A percentile compares a stretch with the other conserved stretches of the same genome.
These are phyloP conservation scores for Macrophya alboannulata DNA, from an alignment of 2,888 invertebrate species.

Conservation along the genomic window DNA sequence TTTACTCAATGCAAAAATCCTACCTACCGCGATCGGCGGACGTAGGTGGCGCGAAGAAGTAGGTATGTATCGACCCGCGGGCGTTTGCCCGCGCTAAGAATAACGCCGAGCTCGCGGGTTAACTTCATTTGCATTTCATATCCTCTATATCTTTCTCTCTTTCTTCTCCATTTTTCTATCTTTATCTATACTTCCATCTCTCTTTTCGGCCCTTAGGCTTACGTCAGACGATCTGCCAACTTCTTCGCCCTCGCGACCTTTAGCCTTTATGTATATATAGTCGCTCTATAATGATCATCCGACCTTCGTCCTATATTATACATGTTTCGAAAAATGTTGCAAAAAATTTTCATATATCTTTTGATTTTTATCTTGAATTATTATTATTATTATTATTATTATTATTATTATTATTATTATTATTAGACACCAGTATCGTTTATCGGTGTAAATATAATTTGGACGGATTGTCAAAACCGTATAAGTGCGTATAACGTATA, in stretches of 20 bases:
- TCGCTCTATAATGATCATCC: background rate
- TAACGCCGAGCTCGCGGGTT: background rate
- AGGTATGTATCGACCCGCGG: too few species aligned
- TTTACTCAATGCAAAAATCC: constrained; percentile 9
- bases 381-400: background rate
- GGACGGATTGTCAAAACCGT: background rate
- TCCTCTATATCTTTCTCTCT: background rate
- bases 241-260: background rate
- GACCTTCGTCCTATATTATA: background rate
- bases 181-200: background rate
- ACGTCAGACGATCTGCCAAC: background rate
- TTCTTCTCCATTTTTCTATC: background rate
- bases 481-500: background rate
- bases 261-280: background rate
- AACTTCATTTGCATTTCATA: constrained; percentile 40
- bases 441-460: background rate
- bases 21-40: background rate
- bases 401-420: background rate
- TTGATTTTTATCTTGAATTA: background rate
- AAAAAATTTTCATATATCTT: background rate
- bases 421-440: background rate
- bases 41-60: too few species aligned
- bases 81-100: constrained; percentile 16
- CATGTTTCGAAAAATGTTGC: background rate
- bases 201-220: background rate